phyloP scores from a whole-genome alignment of 2,113 vertebrate genomes.

The Passer montanus region DNA sequence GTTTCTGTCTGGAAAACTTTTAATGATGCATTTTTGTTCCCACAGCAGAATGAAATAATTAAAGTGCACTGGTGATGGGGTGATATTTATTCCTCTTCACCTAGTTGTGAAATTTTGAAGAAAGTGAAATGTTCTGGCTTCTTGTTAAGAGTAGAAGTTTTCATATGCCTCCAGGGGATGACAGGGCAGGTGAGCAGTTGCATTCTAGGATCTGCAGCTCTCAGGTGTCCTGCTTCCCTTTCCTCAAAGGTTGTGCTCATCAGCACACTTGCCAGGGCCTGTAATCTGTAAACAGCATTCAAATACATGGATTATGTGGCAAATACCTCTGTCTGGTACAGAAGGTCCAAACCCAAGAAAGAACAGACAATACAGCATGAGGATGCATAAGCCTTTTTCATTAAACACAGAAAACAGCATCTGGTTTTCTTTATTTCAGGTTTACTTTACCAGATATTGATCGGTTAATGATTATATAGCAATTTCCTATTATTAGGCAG shows the following conservation, averaged over 20 bases:
- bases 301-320: neutral
- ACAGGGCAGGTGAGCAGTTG: neutral
- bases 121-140: neutral
- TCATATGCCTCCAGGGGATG: neutral
- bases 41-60: neutral
- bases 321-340: neutral
- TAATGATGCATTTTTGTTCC: neutral
- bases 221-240: neutral
- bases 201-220: neutral
- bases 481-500: conserved; percentile 23
- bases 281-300: neutral
- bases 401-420: conserved; percentile 47
- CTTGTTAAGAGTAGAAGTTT: neutral
- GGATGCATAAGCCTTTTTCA: conserved; percentile 48
- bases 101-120: neutral
- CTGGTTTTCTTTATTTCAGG: conserved; percentile 48
- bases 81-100: neutral
- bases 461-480: conserved; percentile 6
- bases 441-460: conserved; percentile 44
- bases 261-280: neutral
- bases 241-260: neutral
- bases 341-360: neutral
- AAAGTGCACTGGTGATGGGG: neutral
- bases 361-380: neutral
- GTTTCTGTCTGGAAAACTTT: neutral